phyloP scores from a whole-genome alignment of 2,797 vertebrate genomes.

The Melanotaenia parkinsoni region DNA sequence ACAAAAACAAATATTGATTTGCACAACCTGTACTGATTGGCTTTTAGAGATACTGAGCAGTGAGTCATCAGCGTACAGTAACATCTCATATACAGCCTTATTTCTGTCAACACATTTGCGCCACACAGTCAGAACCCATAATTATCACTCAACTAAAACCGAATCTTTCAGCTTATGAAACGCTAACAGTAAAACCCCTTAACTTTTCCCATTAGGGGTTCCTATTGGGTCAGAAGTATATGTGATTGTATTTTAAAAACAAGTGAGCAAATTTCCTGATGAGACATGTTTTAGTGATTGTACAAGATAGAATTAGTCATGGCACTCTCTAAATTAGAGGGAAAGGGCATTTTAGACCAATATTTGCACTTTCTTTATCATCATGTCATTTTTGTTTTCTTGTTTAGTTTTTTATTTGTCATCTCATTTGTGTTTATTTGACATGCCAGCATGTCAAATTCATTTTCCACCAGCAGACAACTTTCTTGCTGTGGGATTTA shows the following conservation, averaged over 20 bases:
- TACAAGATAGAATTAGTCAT: neutral
- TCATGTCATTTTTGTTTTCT: too few relatives aligned
- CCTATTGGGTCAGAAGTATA: neutral
- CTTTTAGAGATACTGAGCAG: slow-evolving; percentile 25
- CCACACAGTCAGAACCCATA: neutral
- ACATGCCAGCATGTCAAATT: neutral
- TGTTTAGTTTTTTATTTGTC: too few relatives aligned
- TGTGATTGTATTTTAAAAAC: neutral
- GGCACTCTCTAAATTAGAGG: neutral
- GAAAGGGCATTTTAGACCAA: neutral
- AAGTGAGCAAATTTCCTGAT: neutral
- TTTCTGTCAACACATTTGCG: slow-evolving; percentile 6
- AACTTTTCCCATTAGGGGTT: too few relatives aligned
- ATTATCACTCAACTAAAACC: slow-evolving; percentile 1
- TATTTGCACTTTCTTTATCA: too few relatives aligned
- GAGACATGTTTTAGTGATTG: slow-evolving; percentile 15
- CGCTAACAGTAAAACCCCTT: neutral
- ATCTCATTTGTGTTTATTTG: neutral
- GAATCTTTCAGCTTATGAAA: neutral
- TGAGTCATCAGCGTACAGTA: slow-evolving; percentile 27
- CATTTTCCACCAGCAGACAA: slow-evolving; percentile 4
- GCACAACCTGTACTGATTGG: neutral
- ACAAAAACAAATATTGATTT: neutral
- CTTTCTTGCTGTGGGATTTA: neutral
- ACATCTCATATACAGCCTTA: slow-evolving; percentile 11